Conservation (phyloP, 2,888 invertebrate species). For the Coleophora deauratella region DNA sequence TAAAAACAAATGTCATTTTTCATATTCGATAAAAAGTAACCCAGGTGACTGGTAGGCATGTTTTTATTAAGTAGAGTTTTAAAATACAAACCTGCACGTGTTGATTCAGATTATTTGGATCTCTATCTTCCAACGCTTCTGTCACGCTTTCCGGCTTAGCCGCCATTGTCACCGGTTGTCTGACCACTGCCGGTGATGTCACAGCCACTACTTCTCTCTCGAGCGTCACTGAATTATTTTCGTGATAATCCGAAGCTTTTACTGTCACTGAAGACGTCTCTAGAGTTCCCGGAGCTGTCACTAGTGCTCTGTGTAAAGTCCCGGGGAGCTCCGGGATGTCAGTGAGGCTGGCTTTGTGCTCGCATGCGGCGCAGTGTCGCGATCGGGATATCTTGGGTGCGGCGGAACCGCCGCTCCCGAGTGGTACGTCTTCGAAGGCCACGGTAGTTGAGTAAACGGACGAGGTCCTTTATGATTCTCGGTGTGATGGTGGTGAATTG, state of each 20-base stretch:
- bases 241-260: too few relatives aligned
- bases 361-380: slow-evolving; percentile 46
- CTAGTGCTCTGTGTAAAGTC: slow-evolving; percentile 13
- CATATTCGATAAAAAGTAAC: too few relatives aligned
- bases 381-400: slow-evolving; percentile 31
- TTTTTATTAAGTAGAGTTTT: too few relatives aligned
- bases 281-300: slow-evolving; percentile 20
- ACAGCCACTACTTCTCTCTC: too few relatives aligned
- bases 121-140: slow-evolving; percentile 78
- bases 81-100: slow-evolving; percentile 76
- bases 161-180: slow-evolving; percentile 11
- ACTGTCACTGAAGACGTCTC: slow-evolving; percentile 13
- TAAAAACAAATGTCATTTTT: too few relatives aligned
- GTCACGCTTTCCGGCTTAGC: slow-evolving; percentile 56
- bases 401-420: slow-evolving; percentile 44
- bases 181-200: too few relatives aligned
- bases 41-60: too few relatives aligned
- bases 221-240: too few relatives aligned
- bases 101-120: slow-evolving; percentile 80
- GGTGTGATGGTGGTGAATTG: too few relatives aligned
- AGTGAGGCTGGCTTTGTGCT: slow-evolving; percentile 37
- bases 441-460: slow-evolving; percentile 24
- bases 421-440: slow-evolving; percentile 49
- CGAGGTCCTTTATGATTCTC: too few relatives aligned
- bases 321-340: slow-evolving; percentile 28